phyloP scores from a whole-genome alignment of 2,113 vertebrate species.

The Entomyzon cyanotis region DNA sequence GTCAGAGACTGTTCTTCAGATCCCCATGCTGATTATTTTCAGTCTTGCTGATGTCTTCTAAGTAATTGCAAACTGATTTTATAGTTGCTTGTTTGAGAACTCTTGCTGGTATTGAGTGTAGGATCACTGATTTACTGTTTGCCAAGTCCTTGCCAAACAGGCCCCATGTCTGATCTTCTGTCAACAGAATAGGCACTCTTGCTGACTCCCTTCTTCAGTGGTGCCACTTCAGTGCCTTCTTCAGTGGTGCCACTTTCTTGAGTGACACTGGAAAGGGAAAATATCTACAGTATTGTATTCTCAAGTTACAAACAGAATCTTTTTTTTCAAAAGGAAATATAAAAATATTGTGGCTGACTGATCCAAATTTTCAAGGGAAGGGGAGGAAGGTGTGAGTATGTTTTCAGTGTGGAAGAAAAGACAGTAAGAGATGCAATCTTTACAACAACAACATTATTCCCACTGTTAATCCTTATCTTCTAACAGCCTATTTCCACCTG shows the following conservation, averaged over 20 bases:
- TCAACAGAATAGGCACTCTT: neutral
- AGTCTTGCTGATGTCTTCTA: neutral
- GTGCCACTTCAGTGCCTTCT: neutral
- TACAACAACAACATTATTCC: neutral
- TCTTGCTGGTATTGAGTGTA: neutral
- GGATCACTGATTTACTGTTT: neutral
- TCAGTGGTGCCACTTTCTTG: neutral
- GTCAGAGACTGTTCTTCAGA: neutral
- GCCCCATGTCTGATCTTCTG: neutral
- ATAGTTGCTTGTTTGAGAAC: fast-evolving
- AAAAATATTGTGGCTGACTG: neutral
- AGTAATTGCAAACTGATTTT: neutral
- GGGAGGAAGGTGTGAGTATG: neutral
- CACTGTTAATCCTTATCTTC: neutral
- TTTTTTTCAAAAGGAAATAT: neutral
- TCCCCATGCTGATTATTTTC: neutral
- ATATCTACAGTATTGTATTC: neutral
- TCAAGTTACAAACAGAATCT: neutral
- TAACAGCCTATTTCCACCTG: neutral
- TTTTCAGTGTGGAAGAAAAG: neutral
- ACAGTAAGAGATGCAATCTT: neutral
- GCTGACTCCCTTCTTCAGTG: neutral
- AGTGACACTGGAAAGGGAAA: neutral
- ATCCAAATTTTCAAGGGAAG: neutral
- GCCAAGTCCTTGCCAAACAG: neutral